Base-by-base conservation (phyloP, 1,140 invertebrate genomes). In the Chironomus tepperi region DNA sequence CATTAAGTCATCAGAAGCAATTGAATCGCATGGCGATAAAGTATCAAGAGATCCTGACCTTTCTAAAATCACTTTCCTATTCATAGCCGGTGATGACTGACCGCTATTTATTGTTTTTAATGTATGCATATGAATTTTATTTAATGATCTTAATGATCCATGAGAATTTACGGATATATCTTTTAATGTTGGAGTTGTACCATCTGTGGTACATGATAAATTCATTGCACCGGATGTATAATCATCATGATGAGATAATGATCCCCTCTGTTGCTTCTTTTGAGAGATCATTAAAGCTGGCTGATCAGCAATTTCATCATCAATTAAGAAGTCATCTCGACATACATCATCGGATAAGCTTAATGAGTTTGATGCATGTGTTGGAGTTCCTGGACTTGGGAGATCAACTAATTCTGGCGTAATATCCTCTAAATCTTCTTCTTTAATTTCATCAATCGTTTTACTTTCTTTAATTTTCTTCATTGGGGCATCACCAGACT, bases 281-380 rank as follows among this genome's bases (percentile, higher is more conserved):
- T 43, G 15, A 18, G 42, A 43, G 85, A 81, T 89, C 88, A 79
- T 90, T 87, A 79, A 82, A 0, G 89, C 93, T 9, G 94, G 94
- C 80, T 96, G 94, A 83, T 96, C 94, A 10, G 91, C 91, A 73
- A 95, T 95, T 82, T 96, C 94, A 78, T 96, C 94, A 79, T 96
- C 94, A 76, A 93, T 92, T 65, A 93, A 87, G 83, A 89, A 91
- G 18, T 70, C 65, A 78, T 89, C 88, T 74, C 90, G 85, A 64
- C 89, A 89, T 1, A 34, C 24, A 72, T 88, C 88, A 75, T 89
- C 87, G 0, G 90, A 91, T 15, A 91, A 81, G 7, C 89, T 91
- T 1, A 92, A 80, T 0, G 91, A 93, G 75, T 90, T 91, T 0
- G 90, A 91, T 0, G 88, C 90, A 75, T 92, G 91, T 0, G 90